A percentile compares a stretch with the other conserved stretches of the same genome.
These are phyloP conservation scores for Notarius quadriscutis DNA, from an alignment of 2,113 vertebrate genomes.

Conservation along the genomic window DNA sequence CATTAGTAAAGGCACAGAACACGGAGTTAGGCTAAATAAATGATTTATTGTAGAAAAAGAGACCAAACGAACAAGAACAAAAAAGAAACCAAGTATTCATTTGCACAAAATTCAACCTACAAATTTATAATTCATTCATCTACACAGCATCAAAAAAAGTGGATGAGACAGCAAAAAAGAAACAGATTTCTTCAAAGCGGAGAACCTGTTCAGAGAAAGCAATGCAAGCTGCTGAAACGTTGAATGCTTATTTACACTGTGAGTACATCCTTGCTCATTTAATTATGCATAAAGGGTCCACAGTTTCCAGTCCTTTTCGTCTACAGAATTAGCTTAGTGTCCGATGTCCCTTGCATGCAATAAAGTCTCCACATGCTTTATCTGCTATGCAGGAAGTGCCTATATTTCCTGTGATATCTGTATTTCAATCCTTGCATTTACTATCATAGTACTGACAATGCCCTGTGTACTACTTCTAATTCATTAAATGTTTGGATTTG, in stretches of 20 bases:
- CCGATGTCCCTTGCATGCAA: not conserved
- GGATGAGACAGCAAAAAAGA: conserved; percentile 59
- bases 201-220: conserved; percentile 75
- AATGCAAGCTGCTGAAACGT: conserved; percentile 68
- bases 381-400: conserved; percentile 1
- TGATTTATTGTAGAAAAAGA: conserved; percentile 89
- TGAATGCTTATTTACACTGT: conserved; percentile 74
- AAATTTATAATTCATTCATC: conserved; percentile 74
- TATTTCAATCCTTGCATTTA: not conserved
- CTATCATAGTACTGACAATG: too few relatives aligned
- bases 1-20: conserved; percentile 39
- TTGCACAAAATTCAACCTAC: conserved; percentile 79
- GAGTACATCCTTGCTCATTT: conserved; percentile 68
- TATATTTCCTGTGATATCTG: not conserved
- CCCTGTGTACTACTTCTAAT: not conserved
- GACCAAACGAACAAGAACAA: conserved; percentile 75
- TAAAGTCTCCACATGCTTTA: not conserved
- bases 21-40: conserved; percentile 77
- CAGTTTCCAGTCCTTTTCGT: not conserved
- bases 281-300: conserved; percentile 46
- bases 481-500: not conserved
- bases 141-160: conserved; percentile 70
- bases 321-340: not conserved
- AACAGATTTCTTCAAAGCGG: conserved; percentile 69
- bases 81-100: conserved; percentile 71